Evolutionary conservation across 2,113 vertebrate species (phyloP), one percentile per base, ranked within the genome.

Genomic region (Anhinga rufa): DNA sequence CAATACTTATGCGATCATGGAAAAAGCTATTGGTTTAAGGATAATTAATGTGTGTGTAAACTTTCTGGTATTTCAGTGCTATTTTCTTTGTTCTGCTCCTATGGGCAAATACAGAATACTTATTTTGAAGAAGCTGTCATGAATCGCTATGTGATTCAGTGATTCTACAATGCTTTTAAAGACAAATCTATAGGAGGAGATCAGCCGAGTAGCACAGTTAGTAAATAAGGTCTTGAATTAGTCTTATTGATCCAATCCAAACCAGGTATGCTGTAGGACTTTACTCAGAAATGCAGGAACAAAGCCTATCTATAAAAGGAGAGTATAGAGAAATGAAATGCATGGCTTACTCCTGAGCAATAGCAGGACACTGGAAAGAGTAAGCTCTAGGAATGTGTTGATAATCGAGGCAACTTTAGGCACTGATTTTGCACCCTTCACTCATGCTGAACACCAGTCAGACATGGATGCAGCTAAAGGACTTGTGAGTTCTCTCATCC

Each of bases 81-180:
- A 71, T 86, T 86, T 66, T 66, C 65, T 93, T 90, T 85, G 72
- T 54, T 87, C 58, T 82, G 32, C 51, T 77, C 70, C 75, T 38
- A 58, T 82, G 62, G 61, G 81, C 78, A 93, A 94, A 88, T 68
- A 71, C 7, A 86, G 65, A 93, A 92, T 42, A 83, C 64, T 88
- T 81, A 74, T 86, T 92, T 77, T 90, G 71, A 95, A 95, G 75
- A 92, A 91, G 48, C 29, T 86, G 36, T 87, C 88, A 82, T 44
- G 66, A 80, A 85, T 88, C 4, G 4, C 78, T 85, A 74, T 0
- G 2, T 57, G 40, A 94, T 91, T 79, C 8, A 22, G 69, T 49
- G 81, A 91, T 80, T 91, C 75, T 90, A 87, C 62, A 70, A 72
- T 60, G 70, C 49, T 88, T 44, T 77, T 66, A 72, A 42, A 93